Evolutionary conservation across 2,797 vertebrate species (phyloP).

Genomic region (Potorous gilbertii): DNA sequence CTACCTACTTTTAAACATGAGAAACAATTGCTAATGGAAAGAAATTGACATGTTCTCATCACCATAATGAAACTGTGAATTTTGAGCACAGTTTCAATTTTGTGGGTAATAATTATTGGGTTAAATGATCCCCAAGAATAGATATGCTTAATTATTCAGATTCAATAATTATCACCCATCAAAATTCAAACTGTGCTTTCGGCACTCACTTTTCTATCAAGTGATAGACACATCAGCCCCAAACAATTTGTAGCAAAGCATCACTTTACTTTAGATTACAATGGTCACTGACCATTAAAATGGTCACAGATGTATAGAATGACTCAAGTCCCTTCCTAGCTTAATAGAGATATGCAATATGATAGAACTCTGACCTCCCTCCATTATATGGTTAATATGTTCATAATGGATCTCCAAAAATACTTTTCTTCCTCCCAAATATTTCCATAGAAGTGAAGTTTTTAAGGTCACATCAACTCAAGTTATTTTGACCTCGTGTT

Average conservation of each 20-base stretch:
- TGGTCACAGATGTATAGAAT: not conserved
- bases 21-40: conserved; percentile 38
- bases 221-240: conserved; percentile 38
- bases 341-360: not conserved
- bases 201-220: conserved; percentile 50
- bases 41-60: conserved; percentile 61
- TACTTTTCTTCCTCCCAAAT: not conserved
- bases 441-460: conserved; percentile 44
- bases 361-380: not conserved
- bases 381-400: not conserved
- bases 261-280: not conserved
- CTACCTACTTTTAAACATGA: conserved; percentile 27
- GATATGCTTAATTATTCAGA: conserved; percentile 77
- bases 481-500: conserved; percentile 41
- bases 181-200: conserved; percentile 69
- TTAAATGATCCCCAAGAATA: conserved; percentile 78
- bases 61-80: conserved; percentile 55
- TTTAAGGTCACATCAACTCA: conserved; percentile 42
- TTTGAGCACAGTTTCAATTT: conserved; percentile 65
- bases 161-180: conserved; percentile 77
- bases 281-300: not conserved
- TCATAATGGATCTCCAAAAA: conserved; percentile 20
- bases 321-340: not conserved
- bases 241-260: not conserved
- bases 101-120: conserved; percentile 76